phyloP scores from a whole-genome alignment of 2,797 vertebrate species.

The Gambusia yucatana region DNA sequence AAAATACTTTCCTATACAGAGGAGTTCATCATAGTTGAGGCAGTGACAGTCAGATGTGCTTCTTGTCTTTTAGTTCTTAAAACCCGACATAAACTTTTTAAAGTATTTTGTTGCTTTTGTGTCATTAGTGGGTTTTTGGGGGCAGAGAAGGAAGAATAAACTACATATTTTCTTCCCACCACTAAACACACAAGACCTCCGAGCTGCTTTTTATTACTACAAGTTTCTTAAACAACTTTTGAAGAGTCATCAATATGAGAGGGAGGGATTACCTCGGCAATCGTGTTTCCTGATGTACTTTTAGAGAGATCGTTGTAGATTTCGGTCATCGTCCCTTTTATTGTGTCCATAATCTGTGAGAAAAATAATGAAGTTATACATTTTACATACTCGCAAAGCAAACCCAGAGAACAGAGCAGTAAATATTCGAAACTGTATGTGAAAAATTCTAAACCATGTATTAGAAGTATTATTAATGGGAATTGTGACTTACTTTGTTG shows the following conservation, averaged over 20 bases:
- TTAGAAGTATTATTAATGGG: background rate
- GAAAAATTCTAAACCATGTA: background rate
- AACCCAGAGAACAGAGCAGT: background rate
- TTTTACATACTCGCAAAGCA: slow-evolving; percentile 11
- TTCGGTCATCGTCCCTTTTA: slow-evolving; percentile 99
- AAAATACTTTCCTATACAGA: background rate
- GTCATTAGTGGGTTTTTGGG: background rate
- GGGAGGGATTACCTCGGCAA: slow-evolving; percentile 87
- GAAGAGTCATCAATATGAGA: background rate
- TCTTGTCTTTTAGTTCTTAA: background rate
- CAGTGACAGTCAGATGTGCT: too few relatives aligned
- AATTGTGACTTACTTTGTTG: slow-evolving; percentile 87
- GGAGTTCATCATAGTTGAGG: background rate
- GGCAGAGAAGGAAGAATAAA: background rate
- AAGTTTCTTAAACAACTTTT: background rate
- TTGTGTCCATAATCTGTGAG: slow-evolving; percentile 95
- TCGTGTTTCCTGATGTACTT: slow-evolving; percentile 95
- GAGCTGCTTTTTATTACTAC: background rate
- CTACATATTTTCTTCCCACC: too few relatives aligned
- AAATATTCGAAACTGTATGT: background rate
- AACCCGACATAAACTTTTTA: background rate
- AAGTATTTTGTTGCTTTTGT: background rate
- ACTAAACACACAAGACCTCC: background rate
- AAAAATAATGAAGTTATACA: background rate
- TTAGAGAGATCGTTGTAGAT: slow-evolving; percentile 98